A percentile compares a stretch with the other conserved stretches of the same genome.
Evolutionary conservation across 2,888 invertebrate species (phyloP).

Genomic region (Cheilosia pagana): DNA sequence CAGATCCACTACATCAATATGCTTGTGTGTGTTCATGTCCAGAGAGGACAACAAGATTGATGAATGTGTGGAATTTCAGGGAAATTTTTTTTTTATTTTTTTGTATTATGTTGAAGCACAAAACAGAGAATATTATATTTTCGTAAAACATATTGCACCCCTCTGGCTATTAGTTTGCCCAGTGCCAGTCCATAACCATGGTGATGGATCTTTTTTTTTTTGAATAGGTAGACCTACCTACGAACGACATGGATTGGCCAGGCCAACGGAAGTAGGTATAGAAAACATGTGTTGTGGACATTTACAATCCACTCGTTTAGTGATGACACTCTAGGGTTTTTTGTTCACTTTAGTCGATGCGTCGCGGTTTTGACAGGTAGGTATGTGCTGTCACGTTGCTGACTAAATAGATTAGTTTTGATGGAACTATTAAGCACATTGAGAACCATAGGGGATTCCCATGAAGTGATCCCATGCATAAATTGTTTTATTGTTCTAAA

Average conservation of each 20-base stretch:
- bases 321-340: neutral
- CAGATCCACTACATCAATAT: slow-evolving; percentile 32
- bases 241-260: slow-evolving; percentile 7
- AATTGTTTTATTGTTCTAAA: too few species aligned
- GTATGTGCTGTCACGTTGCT: too few species aligned
- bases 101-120: slow-evolving; percentile 12
- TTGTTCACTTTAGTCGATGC: too few species aligned
- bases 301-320: slow-evolving; percentile 1
- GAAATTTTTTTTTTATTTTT: slow-evolving; percentile 1
- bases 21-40: slow-evolving; percentile 15
- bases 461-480: too few species aligned
- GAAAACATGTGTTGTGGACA: slow-evolving; percentile 20
- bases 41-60: slow-evolving; percentile 50
- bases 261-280: slow-evolving; percentile 13
- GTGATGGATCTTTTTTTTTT: slow-evolving; percentile 10
- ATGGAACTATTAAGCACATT: too few species aligned
- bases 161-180: slow-evolving; percentile 5
- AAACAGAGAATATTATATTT: slow-evolving; percentile 10
- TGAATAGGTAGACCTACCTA: neutral
- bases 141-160: slow-evolving; percentile 25
- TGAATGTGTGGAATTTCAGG: slow-evolving; percentile 49
- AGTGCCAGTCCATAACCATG: slow-evolving; percentile 7
- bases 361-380: too few species aligned
- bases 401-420: too few species aligned
- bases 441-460: too few species aligned